phyloP scores from a whole-genome alignment of 2,113 vertebrate species.

The Vulpes ferrilata region DNA sequence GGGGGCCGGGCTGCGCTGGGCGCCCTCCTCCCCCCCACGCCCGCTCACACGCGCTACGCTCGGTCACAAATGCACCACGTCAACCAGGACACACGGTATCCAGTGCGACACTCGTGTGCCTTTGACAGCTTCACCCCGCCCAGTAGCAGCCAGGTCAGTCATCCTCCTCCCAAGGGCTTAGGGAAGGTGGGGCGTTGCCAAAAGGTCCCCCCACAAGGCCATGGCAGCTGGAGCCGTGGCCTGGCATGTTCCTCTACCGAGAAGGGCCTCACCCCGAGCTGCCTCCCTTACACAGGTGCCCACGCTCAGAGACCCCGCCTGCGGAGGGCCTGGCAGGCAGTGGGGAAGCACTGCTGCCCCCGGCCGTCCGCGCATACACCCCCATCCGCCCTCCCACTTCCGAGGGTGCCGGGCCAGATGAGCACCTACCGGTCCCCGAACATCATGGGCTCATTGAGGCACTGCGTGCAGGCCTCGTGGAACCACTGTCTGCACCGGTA shows the following conservation, averaged over 20 bases:
- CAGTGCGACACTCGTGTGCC: background rate
- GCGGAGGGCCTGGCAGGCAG: background rate
- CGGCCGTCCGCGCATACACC: too few species aligned
- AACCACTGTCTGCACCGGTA: slow-evolving; percentile 97
- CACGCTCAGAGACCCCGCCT: background rate
- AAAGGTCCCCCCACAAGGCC: background rate
- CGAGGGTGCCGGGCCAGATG: background rate
- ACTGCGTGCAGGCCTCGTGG: slow-evolving; percentile 98
- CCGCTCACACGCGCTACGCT: background rate
- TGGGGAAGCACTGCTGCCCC: background rate
- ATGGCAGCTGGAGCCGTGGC: background rate
- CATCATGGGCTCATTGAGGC: slow-evolving; percentile 96
- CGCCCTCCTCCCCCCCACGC: background rate
- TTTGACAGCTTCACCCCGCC: background rate
- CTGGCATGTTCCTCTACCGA: background rate
- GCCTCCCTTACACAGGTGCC: background rate
- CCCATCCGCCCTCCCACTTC: background rate
- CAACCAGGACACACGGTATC: background rate
- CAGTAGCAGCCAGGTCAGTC: background rate
- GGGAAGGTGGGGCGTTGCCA: background rate
- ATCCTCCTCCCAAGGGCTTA: background rate
- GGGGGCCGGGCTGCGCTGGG: background rate
- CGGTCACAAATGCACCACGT: background rate
- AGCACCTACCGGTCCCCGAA: slow-evolving; percentile 94
- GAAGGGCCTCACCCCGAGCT: background rate